A percentile compares a stretch with the other conserved stretches of the same genome.
These are phyloP conservation scores for Anguilla anguilla DNA, from an alignment of 2,797 vertebrate species.

Conservation along the genomic window DNA sequence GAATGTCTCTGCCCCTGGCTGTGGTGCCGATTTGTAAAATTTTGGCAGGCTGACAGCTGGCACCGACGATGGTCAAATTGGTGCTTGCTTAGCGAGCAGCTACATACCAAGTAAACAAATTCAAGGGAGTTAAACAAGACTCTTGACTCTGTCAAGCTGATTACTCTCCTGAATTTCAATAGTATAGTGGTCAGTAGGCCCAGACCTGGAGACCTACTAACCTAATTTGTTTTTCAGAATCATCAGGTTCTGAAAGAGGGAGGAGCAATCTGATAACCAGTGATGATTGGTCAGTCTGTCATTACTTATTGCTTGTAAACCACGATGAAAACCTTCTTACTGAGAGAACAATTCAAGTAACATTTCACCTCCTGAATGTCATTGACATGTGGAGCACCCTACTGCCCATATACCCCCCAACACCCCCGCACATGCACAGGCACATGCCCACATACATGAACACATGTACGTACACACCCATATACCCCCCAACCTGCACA, in stretches of 20 bases:
- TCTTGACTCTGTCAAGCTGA: neutral
- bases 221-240: neutral
- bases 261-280: neutral
- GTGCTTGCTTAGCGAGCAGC: neutral
- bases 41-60: neutral
- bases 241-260: neutral
- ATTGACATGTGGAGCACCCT: neutral
- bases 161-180: neutral
- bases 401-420: too few species aligned
- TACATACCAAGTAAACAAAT: neutral
- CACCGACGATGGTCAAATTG: neutral
- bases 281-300: too few species aligned
- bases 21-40: neutral
- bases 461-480: neutral
- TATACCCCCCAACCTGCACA: too few species aligned
- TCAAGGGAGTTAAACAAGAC: neutral
- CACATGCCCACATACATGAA: too few species aligned
- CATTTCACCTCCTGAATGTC: neutral
- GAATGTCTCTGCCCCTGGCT: neutral
- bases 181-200: neutral
- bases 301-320: neutral
- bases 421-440: neutral
- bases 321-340: neutral
- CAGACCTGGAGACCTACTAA: neutral
- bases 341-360: neutral